Evolutionary conservation across 2,888 invertebrate species (phyloP).

Genomic region (Cantharis rustica): DNA sequence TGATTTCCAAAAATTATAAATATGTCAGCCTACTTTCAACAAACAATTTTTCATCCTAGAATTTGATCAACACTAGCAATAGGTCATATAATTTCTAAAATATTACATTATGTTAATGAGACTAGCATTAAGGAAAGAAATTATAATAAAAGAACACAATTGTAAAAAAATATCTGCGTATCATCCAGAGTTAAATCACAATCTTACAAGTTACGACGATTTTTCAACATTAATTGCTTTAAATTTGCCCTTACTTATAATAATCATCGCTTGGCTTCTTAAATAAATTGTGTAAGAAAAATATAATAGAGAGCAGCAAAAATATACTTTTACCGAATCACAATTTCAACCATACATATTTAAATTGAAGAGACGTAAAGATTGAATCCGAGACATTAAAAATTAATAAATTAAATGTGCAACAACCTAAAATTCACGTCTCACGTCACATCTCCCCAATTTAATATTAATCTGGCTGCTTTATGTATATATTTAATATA

Average conservation of each 20-base stretch:
- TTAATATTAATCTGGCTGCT: slow-evolving; percentile 9
- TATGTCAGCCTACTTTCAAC: not conserved
- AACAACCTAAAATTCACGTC: not conserved
- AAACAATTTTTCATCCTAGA: not conserved
- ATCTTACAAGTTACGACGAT: slow-evolving; percentile 27
- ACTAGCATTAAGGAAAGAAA: slow-evolving; percentile 2
- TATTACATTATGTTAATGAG: not conserved
- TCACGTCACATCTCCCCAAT: slow-evolving; percentile 6
- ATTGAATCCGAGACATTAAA: not conserved
- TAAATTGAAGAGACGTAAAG: slow-evolving; percentile 13
- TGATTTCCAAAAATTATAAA: slow-evolving; percentile 12
- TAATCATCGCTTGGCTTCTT: slow-evolving; percentile 22
- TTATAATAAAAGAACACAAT: slow-evolving; percentile 10
- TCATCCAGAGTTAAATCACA: slow-evolving; percentile 21
- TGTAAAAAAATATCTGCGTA: slow-evolving; percentile 27
- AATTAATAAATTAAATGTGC: not conserved
- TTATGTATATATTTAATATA: slow-evolving; percentile 14
- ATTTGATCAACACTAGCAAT: not conserved
- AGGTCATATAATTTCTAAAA: not conserved
- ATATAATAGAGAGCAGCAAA: slow-evolving; percentile 31
- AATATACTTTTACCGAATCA: slow-evolving; percentile 28
- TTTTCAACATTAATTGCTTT: slow-evolving; percentile 23
- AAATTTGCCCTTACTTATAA: slow-evolving; percentile 20
- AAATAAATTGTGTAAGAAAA: slow-evolving; percentile 30
- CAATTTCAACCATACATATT: slow-evolving; percentile 22